A percentile compares a stretch with the other conserved stretches of the same genome.
phyloP scores from a whole-genome alignment of 2,113 vertebrate species.

The Oceanites oceanicus region DNA sequence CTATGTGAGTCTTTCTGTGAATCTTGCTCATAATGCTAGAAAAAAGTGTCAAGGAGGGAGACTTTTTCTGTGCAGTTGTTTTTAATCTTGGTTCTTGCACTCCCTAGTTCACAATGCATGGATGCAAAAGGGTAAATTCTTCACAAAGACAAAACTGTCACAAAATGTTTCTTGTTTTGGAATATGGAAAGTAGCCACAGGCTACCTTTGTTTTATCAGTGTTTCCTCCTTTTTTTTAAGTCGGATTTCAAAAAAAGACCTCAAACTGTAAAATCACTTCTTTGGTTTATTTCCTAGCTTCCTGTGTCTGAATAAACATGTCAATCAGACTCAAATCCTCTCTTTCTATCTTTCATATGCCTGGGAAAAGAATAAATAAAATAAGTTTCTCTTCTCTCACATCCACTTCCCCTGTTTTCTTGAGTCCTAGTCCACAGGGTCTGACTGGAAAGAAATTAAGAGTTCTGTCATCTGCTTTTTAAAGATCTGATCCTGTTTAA shows the following conservation, averaged over 20 bases:
- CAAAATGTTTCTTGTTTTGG: not conserved
- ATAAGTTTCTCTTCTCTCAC: not conserved
- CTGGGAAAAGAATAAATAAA: constrained; percentile 26
- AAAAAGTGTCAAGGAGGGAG: not conserved
- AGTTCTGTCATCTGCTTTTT: not conserved
- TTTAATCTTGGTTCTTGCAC: not conserved
- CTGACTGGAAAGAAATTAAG: not conserved
- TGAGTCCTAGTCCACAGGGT: not conserved
- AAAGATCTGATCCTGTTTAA: constrained; percentile 16
- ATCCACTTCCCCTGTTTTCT: not conserved
- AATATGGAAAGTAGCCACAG: not conserved
- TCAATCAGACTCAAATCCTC: constrained; percentile 5
- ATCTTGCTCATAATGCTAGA: not conserved
- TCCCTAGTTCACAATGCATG: not conserved
- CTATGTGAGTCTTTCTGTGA: not conserved
- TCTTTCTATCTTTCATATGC: constrained; percentile 9
- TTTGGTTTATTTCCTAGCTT: constrained; percentile 25
- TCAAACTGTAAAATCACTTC: constrained; percentile 1
- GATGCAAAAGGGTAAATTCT: not conserved
- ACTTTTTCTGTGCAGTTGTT: not conserved
- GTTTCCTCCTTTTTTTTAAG: constrained; percentile 5
- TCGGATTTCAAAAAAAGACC: not conserved
- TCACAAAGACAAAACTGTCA: not conserved
- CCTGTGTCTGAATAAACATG: constrained; percentile 37
- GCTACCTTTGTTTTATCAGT: not conserved